Base-by-base conservation (phyloP, 2,888 invertebrate species). In the Acanthopleura granulata region DNA sequence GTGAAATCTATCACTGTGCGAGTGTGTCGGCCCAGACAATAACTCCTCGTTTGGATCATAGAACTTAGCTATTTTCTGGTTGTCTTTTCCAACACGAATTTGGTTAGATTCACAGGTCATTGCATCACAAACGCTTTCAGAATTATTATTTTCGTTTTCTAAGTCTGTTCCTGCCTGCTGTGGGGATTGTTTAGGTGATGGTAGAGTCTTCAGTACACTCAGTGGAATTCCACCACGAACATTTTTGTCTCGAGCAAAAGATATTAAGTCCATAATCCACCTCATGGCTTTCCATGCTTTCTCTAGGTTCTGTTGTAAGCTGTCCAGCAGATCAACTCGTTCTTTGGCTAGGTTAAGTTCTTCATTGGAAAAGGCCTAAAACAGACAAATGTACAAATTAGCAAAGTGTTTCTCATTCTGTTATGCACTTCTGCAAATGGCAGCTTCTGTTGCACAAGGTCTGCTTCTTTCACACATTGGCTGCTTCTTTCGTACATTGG, bases 191-290 rank as follows among this genome's bases (percentile, higher is more conserved):
- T 75, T 74, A 3, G 80, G 79, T 15, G 82, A 80, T 3, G 76
- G 74, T 18, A 79, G 76, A 12, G 80, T 78, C 74, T 79, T 82
- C 27, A 90, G 80, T 15, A 83, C 81, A 62, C 84, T 82, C 18
- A 91, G 83, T 9, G 90, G 89, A 69, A 92, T 87, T 30, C 92
- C 91, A 49, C 86, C 87, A 1, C 80, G 80, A 50, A 83, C 79
- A 49, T 82, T 86, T 75, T 95, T 93, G 87, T 98, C 98, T 78
- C 99, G 93, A 0, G 98, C 97, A 89, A 96, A 96, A 0, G 96
- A 94, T 74, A 99, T 96, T 11, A 98, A 94, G 88, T 98, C 97
- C 94, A 97, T 96, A 27, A 99, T 93, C 99, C 99, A 99, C 25
- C 99, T 93, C 66, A 96, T 95, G 27, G 95, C 94, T 87, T 97